Conservation (phyloP, 2,113 vertebrate genomes). For the Hoplias malabaricus region DNA sequence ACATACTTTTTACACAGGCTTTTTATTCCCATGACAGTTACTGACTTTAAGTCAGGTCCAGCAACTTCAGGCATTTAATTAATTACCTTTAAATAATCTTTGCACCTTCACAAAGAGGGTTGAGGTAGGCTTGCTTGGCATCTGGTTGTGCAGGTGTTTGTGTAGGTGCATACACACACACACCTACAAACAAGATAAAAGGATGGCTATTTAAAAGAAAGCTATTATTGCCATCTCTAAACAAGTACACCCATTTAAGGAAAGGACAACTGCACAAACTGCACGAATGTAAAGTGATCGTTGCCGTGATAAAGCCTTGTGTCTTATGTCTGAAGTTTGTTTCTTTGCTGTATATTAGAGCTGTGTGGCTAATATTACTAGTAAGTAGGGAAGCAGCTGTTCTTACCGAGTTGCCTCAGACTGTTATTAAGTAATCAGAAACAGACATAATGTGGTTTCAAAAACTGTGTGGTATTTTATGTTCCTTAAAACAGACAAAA, state of each 20-base stretch:
- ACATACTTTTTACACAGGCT: neutral
- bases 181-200: too few relatives aligned
- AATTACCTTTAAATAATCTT: neutral
- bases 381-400: too few relatives aligned
- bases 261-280: too few relatives aligned
- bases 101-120: neutral
- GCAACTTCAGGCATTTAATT: neutral
- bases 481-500: neutral
- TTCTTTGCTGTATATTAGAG: too few relatives aligned
- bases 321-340: too few relatives aligned
- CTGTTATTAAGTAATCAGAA: neutral
- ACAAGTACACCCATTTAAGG: too few relatives aligned
- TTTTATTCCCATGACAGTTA: neutral
- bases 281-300: too few relatives aligned
- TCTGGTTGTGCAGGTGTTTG: neutral
- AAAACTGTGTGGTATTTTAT: neutral
- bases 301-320: too few relatives aligned
- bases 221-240: too few relatives aligned
- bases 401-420: too few relatives aligned
- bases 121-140: neutral
- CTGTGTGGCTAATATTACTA: too few relatives aligned
- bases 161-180: neutral
- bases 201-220: too few relatives aligned
- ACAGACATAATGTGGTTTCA: neutral
- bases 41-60: neutral